Evolutionary conservation across 1,140 invertebrate species (phyloP).

Genomic region (Danaus melanippus): DNA sequence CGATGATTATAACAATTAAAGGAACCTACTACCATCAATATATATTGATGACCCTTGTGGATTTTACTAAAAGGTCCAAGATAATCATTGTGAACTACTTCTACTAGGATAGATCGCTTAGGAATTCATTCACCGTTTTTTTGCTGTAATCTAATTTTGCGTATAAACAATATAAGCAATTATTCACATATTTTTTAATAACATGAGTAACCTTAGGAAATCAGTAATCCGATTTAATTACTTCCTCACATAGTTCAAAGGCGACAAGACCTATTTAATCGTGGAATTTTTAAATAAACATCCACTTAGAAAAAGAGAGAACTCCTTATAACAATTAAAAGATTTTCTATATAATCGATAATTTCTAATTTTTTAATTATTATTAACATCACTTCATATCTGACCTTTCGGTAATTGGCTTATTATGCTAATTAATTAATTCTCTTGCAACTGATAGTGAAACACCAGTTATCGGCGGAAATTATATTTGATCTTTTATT

Average conservation of each 20-base stretch:
- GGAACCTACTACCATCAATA: no score
- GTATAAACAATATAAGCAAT: conserved; percentile 30
- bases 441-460: conserved; percentile 15
- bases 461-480: no score
- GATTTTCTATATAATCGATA: conserved; percentile 20
- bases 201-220: conserved; percentile 30
- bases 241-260: conserved; percentile 15
- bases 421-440: conserved; percentile 15
- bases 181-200: conserved; percentile 24
- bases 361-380: conserved; percentile 3
- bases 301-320: conserved; percentile 32
- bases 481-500: no score
- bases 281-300: conserved; percentile 20
- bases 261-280: conserved; percentile 28
- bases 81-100: no score
- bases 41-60: no score
- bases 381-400: neutral
- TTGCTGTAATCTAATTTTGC: no score
- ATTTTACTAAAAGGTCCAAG: no score
- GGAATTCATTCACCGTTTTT: no score
- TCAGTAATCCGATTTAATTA: conserved; percentile 26
- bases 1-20: neutral
- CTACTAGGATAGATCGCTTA: no score
- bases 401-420: neutral
- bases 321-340: conserved; percentile 18